Evolutionary conservation across 2,113 vertebrate genomes (phyloP), one percentile per base, ranked within the genome.

Genomic region (Dryoscopus gambensis): DNA sequence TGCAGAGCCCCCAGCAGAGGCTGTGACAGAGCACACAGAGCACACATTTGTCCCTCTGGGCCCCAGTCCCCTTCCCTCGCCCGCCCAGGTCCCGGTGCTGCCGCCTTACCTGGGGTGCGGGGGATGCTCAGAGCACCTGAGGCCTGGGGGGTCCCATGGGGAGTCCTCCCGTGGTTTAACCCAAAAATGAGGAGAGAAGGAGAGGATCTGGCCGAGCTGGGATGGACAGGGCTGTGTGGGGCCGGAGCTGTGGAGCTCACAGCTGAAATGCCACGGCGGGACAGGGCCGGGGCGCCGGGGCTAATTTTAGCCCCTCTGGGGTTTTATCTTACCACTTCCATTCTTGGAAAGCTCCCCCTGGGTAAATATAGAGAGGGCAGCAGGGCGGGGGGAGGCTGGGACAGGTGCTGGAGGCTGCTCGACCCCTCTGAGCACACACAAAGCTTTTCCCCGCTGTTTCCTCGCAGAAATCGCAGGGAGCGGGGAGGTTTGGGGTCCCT

Each of bases 301-400:
- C 98, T 99, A 99, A 99, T 98, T 98, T 98, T 99, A 99, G 98
- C 95, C 96, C 97, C 88, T 96, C 87, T 85, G 97, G 93, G 98
- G 98, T 98, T 98, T 96, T 98, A 97, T 97, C 98, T 97, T 98
- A 96, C 97, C 96, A 99, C 98, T 98, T 99, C 99, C 99, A 98
- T 99, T 99, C 98, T 98, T 98, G 99, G 99, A 98, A 93, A 97
- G 98, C 85, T 90, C 80, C 90, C 83, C 93, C 95, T 88, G 88
- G 95, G 98, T 99, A 99, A 98, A 98, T 98, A 99, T 99, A 99
- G 99, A 98, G 97, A 97, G 97, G 98, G 98, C 74, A 59, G 65
- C 0, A 9, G 22, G 82, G 17, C 8, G 20, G 85, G 75, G 70
- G 65, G 55, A 83, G 60, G 63, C 77, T 90, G 96, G 97, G 97